phyloP scores from a whole-genome alignment of 1,140 invertebrate genomes.

The Ceratina japonica region DNA sequence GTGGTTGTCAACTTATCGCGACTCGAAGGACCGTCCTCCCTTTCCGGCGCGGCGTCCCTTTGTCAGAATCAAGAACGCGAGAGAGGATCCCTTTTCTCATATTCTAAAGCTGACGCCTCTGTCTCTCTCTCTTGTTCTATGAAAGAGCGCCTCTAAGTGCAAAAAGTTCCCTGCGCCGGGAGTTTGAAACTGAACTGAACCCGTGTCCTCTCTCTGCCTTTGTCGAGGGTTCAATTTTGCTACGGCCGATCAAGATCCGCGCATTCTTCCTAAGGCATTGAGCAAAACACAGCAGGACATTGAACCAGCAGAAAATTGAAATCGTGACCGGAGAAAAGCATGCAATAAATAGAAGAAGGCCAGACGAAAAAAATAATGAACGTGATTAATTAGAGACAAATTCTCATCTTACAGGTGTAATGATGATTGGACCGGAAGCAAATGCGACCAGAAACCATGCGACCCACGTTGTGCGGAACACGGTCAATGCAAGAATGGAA shows the following conservation, averaged over 20 bases:
- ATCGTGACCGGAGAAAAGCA: background rate
- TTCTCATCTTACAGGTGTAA: slow-evolving; percentile 83
- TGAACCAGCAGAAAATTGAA: background rate
- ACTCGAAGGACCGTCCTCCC: slow-evolving; percentile 59
- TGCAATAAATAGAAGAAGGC: no score
- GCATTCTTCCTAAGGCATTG: background rate
- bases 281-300: background rate
- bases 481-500: slow-evolving; percentile 98
- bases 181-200: slow-evolving; percentile 60
- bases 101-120: slow-evolving; percentile 66
- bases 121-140: slow-evolving; percentile 17
- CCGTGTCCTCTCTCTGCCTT: slow-evolving; percentile 1
- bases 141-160: slow-evolving; percentile 60
- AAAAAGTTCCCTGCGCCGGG: slow-evolving; percentile 56
- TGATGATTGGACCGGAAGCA: slow-evolving; percentile 93
- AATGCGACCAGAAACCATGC: slow-evolving; percentile 94
- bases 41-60: slow-evolving; percentile 50
- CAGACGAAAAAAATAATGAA: no score
- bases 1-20: slow-evolving; percentile 61
- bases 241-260: slow-evolving; percentile 33
- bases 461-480: slow-evolving; percentile 95
- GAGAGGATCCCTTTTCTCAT: slow-evolving; percentile 66
- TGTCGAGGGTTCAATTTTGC: slow-evolving; percentile 54
- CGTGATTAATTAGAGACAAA: no score
- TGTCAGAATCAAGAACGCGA: slow-evolving; percentile 66